phyloP scores from a whole-genome alignment of 2,888 invertebrate species.

The Osedax frankpressi region DNA sequence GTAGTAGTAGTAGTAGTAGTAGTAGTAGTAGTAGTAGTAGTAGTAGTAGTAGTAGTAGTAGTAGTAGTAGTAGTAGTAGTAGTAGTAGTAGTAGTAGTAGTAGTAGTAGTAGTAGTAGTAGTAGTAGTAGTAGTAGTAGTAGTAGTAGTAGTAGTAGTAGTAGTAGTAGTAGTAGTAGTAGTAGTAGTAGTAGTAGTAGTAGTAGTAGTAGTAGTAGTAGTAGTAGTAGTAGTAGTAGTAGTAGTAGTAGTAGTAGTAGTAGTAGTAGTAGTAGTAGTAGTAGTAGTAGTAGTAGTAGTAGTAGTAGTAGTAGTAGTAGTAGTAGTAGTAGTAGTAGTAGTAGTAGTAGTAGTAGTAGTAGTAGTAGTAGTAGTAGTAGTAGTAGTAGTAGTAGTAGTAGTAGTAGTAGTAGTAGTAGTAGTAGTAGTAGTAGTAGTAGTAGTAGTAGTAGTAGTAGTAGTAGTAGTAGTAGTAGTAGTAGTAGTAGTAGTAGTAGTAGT shows the following conservation, averaged over 20 bases:
- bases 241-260: not conserved
- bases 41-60: not conserved
- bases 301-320: not conserved
- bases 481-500: not conserved
- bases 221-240: not conserved
- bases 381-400: not conserved
- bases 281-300: not conserved
- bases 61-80: not conserved
- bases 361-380: not conserved
- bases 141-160: not conserved
- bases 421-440: not conserved
- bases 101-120: not conserved
- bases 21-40: not conserved
- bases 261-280: not conserved
- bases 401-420: not conserved
- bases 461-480: not conserved
- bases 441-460: not conserved
- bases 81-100: not conserved
- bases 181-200: not conserved
- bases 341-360: not conserved
- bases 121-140: not conserved
- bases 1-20: not conserved
- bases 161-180: not conserved
- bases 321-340: not conserved
- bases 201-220: not conserved